Conservation (phyloP, 2,888 invertebrate species). For the Chorisops tibialis region DNA sequence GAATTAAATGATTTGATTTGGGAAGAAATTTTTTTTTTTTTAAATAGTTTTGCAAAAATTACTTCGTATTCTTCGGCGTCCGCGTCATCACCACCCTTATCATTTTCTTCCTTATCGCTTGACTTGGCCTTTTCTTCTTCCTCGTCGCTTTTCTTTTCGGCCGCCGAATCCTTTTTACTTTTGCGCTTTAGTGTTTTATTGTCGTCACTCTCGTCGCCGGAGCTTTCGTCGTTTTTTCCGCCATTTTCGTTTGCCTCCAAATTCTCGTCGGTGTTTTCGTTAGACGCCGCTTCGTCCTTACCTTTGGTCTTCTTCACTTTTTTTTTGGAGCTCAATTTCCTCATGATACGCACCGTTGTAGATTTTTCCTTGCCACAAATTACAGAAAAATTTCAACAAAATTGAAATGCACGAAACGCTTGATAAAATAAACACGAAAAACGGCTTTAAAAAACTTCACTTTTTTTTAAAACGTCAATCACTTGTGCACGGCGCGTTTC, state of each 20-base stretch:
- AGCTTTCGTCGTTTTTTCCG: conserved; percentile 37
- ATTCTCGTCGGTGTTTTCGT: conserved; percentile 41
- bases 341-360: conserved; percentile 19
- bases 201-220: conserved; percentile 35
- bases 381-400: no score
- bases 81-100: conserved; percentile 33
- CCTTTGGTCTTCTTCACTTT: conserved; percentile 31
- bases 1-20: no score
- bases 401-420: no score
- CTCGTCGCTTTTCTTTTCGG: conserved; percentile 45
- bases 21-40: no score
- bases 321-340: conserved; percentile 24
- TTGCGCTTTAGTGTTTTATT: conserved; percentile 35
- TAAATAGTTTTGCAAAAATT: not conserved
- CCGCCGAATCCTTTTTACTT: conserved; percentile 36
- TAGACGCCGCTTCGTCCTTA: conserved; percentile 37
- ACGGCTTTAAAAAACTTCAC: no score
- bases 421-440: no score
- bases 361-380: conserved; percentile 1
- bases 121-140: conserved; percentile 44
- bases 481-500: no score
- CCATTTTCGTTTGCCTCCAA: conserved; percentile 36
- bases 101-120: conserved; percentile 42
- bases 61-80: conserved; percentile 45
- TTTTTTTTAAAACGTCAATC: no score